These are phyloP conservation scores for Poecilus cupreus DNA, from an alignment of 2,888 invertebrate species.

Conservation along the genomic window DNA sequence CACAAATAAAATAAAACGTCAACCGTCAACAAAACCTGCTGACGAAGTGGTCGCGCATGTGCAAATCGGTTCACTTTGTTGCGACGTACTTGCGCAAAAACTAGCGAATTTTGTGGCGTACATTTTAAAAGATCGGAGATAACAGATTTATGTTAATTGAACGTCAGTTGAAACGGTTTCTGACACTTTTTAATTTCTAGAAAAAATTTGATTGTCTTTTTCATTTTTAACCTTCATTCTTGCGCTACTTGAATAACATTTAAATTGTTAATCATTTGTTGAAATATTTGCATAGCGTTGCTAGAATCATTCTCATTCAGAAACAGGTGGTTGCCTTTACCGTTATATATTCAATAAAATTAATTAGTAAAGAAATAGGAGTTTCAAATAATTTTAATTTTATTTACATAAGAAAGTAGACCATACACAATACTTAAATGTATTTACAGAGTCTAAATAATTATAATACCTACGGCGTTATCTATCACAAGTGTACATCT, in stretches of 20 bases:
- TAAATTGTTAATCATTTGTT: background rate
- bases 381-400: background rate
- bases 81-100: conserved; percentile 26
- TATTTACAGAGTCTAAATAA: background rate
- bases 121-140: conserved; percentile 20
- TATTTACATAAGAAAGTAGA: background rate
- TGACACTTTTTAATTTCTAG: background rate
- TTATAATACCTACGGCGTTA: no score
- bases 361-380: background rate
- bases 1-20: conserved; percentile 57
- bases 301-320: background rate
- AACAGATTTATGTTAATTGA: conserved; percentile 49
- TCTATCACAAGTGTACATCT: background rate
- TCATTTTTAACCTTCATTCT: conserved; percentile 6
- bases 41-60: conserved; percentile 43
- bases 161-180: conserved; percentile 3
- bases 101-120: background rate
- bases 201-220: background rate
- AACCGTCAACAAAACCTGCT: conserved; percentile 55
- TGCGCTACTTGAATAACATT: background rate
- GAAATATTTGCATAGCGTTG: background rate
- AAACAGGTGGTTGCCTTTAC: background rate
- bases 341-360: background rate
- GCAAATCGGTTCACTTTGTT: conserved; percentile 28
- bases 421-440: background rate